Evolutionary conservation across 1,140 invertebrate species (phyloP).

Genomic region (Portunus trituberculatus): DNA sequence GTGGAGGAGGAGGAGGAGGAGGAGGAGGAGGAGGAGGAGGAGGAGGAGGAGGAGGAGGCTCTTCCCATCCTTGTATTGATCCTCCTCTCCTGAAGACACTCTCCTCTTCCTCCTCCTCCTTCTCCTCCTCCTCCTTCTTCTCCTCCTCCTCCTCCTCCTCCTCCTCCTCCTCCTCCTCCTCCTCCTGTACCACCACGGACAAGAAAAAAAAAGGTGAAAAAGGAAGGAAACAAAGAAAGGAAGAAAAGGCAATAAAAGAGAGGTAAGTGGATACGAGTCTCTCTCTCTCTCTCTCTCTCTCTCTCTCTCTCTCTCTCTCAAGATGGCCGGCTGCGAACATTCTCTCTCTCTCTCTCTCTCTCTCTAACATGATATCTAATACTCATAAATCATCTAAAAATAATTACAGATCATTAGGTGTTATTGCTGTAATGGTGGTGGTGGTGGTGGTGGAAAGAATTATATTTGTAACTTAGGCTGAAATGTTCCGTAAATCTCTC

Average conservation of each 20-base stretch:
- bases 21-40: conserved; percentile 37
- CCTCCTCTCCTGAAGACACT: conserved; percentile 22
- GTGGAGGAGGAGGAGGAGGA: background rate
- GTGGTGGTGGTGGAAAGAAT: background rate
- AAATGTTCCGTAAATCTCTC: background rate
- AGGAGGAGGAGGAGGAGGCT: background rate
- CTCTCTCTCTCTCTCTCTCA: background rate
- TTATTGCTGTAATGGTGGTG: background rate
- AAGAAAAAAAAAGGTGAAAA: background rate
- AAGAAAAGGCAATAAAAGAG: background rate
- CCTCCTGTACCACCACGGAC: background rate
- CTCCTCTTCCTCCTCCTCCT: background rate
- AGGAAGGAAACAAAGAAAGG: background rate
- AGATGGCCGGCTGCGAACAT: background rate
- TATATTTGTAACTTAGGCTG: too few relatives aligned
- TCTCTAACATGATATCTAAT: background rate
- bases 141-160: conserved; percentile 15
- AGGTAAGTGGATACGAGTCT: background rate
- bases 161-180: background rate
- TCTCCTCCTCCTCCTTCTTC: background rate
- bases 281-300: conserved; percentile 10
- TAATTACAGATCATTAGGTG: background rate
- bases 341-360: background rate
- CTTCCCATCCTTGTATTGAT: background rate
- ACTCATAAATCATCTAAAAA: background rate